phyloP scores from a whole-genome alignment of 2,113 vertebrate species.

The Oriolus oriolus region DNA sequence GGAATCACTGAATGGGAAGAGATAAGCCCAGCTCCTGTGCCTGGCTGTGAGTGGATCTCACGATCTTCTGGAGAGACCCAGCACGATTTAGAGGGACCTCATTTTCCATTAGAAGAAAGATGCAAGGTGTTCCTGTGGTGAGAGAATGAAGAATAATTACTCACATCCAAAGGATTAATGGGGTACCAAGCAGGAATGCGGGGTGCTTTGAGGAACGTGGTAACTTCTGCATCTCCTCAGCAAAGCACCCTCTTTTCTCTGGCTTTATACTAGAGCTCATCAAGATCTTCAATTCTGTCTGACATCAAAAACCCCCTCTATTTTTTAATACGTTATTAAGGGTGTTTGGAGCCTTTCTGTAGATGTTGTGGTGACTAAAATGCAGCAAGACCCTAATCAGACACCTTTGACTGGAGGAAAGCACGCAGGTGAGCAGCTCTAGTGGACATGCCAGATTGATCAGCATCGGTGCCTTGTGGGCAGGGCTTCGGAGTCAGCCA shows the following conservation, averaged over 20 bases:
- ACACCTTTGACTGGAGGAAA: not conserved
- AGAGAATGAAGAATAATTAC: not conserved
- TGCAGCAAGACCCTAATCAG: not conserved
- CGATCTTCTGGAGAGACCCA: not conserved
- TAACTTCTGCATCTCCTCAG: not conserved
- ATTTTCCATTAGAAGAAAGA: not conserved
- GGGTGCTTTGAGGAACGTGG: not conserved
- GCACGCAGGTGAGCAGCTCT: not conserved
- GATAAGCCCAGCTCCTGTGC: not conserved
- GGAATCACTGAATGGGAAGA: not conserved
- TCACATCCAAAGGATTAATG: not conserved
- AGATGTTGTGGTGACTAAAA: not conserved
- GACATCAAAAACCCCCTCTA: not conserved
- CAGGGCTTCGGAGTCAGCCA: not conserved
- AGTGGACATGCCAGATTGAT: not conserved
- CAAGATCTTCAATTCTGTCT: not conserved
- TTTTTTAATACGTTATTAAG: not conserved
- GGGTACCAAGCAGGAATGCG: not conserved
- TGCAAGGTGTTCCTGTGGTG: not conserved
- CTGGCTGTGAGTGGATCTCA: not conserved
- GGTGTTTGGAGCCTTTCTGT: not conserved
- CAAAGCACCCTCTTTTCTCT: not conserved
- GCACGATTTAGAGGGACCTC: not conserved
- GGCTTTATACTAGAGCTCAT: not conserved
- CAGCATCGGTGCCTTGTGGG: fast-evolving